These are phyloP conservation scores for Peromyscus leucopus DNA, from an alignment of 2,113 vertebrate species.

Conservation along the genomic window DNA sequence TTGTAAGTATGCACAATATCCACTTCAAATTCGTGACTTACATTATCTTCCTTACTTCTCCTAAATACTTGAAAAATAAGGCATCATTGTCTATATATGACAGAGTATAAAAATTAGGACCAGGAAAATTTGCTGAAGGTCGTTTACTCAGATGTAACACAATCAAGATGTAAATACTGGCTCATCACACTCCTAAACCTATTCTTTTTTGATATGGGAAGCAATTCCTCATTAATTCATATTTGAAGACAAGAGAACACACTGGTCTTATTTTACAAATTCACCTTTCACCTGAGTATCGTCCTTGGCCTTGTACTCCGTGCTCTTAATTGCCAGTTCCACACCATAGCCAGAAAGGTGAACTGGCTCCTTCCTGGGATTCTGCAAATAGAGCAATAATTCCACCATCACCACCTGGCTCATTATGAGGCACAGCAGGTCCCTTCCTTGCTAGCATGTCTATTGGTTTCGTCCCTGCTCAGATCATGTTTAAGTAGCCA, in stretches of 20 bases:
- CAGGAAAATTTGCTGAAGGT: neutral
- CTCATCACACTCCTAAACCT: neutral
- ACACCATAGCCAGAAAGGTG: conserved; percentile 97
- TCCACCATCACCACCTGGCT: neutral
- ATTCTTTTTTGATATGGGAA: conserved; percentile 29
- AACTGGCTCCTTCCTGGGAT: conserved; percentile 91
- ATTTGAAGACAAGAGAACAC: conserved; percentile 40
- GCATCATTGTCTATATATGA: neutral
- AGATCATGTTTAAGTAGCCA: neutral
- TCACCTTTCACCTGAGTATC: conserved; percentile 99
- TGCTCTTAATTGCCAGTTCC: conserved; percentile 98
- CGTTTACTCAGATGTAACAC: neutral
- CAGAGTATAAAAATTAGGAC: neutral
- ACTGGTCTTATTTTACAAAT: conserved; percentile 78
- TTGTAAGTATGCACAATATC: neutral
- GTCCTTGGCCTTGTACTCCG: conserved; percentile 99
- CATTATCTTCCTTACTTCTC: conserved; percentile 28
- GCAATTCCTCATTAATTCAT: conserved; percentile 34
- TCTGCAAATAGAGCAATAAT: conserved; percentile 86
- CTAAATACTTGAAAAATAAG: conserved; percentile 30
- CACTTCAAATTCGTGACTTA: neutral
- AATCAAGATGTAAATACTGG: conserved; percentile 32
- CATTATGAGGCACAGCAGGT: neutral
- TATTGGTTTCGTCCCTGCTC: neutral
- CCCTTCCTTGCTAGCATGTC: neutral